These are phyloP conservation scores for Junonia oenone DNA, from an alignment of 2,888 invertebrate genomes.

Conservation along the genomic window DNA sequence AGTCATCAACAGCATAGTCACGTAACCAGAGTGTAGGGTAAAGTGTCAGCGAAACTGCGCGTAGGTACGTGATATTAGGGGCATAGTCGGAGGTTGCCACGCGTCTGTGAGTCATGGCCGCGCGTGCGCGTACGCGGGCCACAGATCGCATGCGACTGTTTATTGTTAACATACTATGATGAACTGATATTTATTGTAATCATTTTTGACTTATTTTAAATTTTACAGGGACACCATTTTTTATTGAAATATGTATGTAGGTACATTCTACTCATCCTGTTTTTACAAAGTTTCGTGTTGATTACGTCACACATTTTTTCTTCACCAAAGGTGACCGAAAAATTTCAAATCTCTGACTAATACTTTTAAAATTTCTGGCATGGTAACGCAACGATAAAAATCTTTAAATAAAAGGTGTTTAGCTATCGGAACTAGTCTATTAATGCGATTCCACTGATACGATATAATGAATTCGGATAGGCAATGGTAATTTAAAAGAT, in stretches of 20 bases:
- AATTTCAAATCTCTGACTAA: not conserved
- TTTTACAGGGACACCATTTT: not conserved
- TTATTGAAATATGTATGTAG: not conserved
- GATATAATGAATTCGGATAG: not conserved
- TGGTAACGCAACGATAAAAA: not conserved
- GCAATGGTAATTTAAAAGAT: constrained; percentile 3
- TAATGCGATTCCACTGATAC: constrained; percentile 1
- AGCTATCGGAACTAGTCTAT: not conserved
- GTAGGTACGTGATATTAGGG: constrained; percentile 29
- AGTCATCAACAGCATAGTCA: constrained; percentile 20
- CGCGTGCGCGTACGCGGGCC: constrained; percentile 14
- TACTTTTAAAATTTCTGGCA: not conserved
- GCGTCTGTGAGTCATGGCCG: constrained; percentile 23
- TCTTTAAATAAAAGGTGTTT: not conserved
- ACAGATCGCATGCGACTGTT: constrained; percentile 1
- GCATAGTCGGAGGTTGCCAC: constrained; percentile 22
- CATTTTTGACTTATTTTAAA: not conserved
- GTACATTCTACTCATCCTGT: too few relatives aligned
- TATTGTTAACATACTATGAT: not conserved
- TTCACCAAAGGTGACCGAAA: not conserved
- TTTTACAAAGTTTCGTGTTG: not conserved
- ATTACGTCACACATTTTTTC: not conserved
- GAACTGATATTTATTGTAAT: not conserved
- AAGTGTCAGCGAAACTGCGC: constrained; percentile 22
- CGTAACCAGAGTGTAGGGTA: constrained; percentile 28